Percentiles rank a stretch among this genome's conserved stretches.
Evolutionary conservation across 2,113 vertebrate genomes (phyloP).

Genomic region (Nothoprocta perdicaria): DNA sequence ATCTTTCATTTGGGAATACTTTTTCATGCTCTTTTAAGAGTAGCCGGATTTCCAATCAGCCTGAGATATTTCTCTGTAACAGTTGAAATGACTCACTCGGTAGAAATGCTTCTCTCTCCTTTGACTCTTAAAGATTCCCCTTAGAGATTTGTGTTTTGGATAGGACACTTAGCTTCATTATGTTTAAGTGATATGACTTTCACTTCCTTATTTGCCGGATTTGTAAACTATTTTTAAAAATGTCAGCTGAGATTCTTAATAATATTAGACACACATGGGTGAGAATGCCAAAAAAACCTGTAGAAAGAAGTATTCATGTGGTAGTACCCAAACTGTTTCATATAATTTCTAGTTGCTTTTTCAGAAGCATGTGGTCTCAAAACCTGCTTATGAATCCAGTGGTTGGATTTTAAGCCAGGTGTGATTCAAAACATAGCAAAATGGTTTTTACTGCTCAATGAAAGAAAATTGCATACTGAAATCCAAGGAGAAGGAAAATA

Average conservation of each 20-base stretch:
- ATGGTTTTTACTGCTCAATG: not conserved
- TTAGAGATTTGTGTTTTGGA: not conserved
- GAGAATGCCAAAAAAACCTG: not conserved
- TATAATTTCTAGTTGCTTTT: not conserved
- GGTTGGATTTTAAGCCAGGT: not conserved
- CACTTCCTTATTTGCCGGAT: not conserved
- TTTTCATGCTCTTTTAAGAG: not conserved
- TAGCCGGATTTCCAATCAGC: not conserved
- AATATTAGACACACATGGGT: rapidly evolving
- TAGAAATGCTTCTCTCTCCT: not conserved
- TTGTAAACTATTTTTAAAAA: not conserved
- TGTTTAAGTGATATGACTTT: not conserved
- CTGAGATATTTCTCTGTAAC: not conserved
- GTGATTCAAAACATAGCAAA: not conserved
- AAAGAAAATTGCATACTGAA: not conserved
- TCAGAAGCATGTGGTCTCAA: not conserved
- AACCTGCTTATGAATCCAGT: not conserved
- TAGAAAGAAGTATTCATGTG: not conserved
- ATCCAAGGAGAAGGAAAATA: not conserved
- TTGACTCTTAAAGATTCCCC: not conserved
- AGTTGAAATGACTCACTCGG: not conserved
- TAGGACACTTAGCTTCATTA: rapidly evolving
- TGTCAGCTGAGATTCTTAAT: not conserved
- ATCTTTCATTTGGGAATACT: constrained; percentile 3
- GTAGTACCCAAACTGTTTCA: not conserved